Conservation (phyloP, 2,797 vertebrate genomes). For the Oreonectes daqikongensis region DNA sequence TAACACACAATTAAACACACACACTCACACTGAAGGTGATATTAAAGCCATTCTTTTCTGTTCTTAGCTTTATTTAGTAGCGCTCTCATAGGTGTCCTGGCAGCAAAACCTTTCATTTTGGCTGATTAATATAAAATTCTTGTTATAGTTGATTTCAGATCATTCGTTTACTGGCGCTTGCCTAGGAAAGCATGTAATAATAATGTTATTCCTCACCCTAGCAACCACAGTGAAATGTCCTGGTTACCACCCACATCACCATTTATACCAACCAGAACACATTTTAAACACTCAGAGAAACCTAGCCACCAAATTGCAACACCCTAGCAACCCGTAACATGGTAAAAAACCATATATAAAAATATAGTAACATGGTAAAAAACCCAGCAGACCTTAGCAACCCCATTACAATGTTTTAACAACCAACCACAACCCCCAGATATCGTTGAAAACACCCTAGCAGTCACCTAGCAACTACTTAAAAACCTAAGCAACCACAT, state of each 20-base stretch:
- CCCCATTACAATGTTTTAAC: not conserved
- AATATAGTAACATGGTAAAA: no score
- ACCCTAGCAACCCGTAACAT: no score
- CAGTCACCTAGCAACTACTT: no score
- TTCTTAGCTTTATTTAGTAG: not conserved
- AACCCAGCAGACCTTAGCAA: not conserved
- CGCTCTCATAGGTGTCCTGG: not conserved
- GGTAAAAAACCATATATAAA: not conserved
- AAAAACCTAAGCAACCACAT: no score
- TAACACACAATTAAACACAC: conserved; percentile 62
- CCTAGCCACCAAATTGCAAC: no score
- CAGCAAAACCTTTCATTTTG: not conserved
- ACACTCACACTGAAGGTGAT: not conserved
- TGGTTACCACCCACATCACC: not conserved
- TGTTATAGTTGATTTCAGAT: not conserved
- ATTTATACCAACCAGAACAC: not conserved
- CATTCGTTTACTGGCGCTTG: not conserved
- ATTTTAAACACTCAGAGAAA: no score
- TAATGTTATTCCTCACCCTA: not conserved
- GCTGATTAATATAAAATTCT: not conserved
- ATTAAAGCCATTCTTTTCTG: conserved; percentile 5
- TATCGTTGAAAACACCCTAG: no score
- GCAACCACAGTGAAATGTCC: not conserved
- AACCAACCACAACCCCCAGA: no score
- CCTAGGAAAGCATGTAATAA: not conserved